phyloP scores from a whole-genome alignment of 2,888 invertebrate genomes.

The Perdita meconis region DNA sequence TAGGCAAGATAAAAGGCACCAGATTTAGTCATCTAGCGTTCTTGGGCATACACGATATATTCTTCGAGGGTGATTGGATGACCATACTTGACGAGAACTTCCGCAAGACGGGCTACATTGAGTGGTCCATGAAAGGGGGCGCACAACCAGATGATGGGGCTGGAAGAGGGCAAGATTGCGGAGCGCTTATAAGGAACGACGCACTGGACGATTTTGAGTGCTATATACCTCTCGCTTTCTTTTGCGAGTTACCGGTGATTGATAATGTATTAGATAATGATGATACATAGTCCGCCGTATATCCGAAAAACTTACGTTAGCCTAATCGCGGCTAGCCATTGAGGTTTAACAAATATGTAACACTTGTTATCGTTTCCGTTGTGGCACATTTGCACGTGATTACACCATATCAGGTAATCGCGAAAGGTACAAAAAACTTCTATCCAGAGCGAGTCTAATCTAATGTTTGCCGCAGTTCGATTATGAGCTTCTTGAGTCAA shows the following conservation, averaged over 20 bases:
- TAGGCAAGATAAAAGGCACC: slow-evolving; percentile 71
- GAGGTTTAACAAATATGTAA: no score
- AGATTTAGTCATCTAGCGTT: slow-evolving; percentile 65
- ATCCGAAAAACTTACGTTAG: no score
- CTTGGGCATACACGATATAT: slow-evolving; percentile 19
- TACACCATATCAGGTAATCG: no score
- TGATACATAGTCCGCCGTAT: no score
- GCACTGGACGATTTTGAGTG: slow-evolving; percentile 80
- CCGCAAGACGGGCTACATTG: slow-evolving; percentile 78
- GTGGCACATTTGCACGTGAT: no score
- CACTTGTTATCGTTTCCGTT: no score
- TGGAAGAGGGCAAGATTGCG: slow-evolving; percentile 68
- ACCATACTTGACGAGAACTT: slow-evolving; percentile 79
- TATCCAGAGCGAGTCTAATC: no score
- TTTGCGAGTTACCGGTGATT: slow-evolving; percentile 77
- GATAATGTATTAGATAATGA: background rate
- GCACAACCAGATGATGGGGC: slow-evolving; percentile 76
- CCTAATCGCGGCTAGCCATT: no score
- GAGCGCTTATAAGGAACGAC: slow-evolving; percentile 77
- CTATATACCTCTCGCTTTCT: slow-evolving; percentile 76
- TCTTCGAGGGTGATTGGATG: slow-evolving; percentile 75
- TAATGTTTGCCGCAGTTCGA: no score
- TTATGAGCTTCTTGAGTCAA: no score
- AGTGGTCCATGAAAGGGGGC: slow-evolving; percentile 79
- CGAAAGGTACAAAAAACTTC: no score